These are phyloP conservation scores for Pseudotriccus pelzelni DNA, from an alignment of 2,797 vertebrate species.

Conservation along the genomic window DNA sequence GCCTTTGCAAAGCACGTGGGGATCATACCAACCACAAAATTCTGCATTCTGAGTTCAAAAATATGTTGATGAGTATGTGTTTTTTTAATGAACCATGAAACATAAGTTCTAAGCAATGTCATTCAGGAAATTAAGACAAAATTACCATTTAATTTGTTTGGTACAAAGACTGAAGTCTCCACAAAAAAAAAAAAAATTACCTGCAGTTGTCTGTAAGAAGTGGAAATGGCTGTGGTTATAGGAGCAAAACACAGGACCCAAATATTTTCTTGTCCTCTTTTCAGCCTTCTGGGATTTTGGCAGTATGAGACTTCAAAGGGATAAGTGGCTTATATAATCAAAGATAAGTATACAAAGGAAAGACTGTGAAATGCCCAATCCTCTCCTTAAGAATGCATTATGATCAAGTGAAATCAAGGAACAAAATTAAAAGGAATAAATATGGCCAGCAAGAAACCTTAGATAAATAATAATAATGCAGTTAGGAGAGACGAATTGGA, in stretches of 20 bases:
- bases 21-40: neutral
- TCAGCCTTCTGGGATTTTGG: neutral
- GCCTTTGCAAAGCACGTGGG: neutral
- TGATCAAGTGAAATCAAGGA: neutral
- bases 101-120: neutral
- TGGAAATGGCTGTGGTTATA: neutral
- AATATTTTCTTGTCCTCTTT: neutral
- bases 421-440: slow-evolving; percentile 26
- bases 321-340: slow-evolving; percentile 27
- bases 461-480: slow-evolving; percentile 46
- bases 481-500: slow-evolving; percentile 5
- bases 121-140: neutral
- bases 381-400: neutral
- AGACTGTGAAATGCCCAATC: neutral
- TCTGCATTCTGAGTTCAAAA: neutral
- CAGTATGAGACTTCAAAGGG: neutral
- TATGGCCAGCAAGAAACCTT: neutral
- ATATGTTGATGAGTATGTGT: neutral
- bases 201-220: neutral
- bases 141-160: neutral
- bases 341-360: neutral
- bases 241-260: neutral
- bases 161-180: neutral
- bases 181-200: neutral
- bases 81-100: neutral